phyloP scores from a whole-genome alignment of 2,888 invertebrate genomes.

The Lottia gigantea region DNA sequence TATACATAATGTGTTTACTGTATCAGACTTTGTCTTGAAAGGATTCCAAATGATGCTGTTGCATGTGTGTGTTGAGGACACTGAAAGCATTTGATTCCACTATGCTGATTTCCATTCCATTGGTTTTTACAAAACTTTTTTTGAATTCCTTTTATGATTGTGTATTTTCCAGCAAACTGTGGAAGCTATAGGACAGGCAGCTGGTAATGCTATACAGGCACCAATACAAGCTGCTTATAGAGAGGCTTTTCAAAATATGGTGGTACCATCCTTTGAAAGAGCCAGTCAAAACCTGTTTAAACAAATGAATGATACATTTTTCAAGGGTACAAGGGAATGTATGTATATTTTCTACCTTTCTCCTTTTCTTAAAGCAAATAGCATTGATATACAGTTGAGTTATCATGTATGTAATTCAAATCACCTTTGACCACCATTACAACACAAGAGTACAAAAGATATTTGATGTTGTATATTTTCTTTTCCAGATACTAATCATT shows the following conservation, averaged over 20 bases:
- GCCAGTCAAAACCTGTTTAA: conserved; percentile 87
- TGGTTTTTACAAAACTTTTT: neutral
- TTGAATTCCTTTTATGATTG: neutral
- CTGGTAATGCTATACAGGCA: conserved; percentile 72
- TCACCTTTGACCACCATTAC: neutral
- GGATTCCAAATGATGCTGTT: too few species aligned
- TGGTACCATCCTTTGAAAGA: conserved; percentile 86
- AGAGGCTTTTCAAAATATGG: conserved; percentile 79
- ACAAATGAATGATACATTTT: conserved; percentile 89
- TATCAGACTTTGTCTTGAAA: too few species aligned
- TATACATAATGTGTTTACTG: too few species aligned
- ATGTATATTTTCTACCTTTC: conserved; percentile 63
- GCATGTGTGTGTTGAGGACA: neutral
- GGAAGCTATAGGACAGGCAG: conserved; percentile 75
- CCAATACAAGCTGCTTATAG: conserved; percentile 80
- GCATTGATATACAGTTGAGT: too few species aligned
- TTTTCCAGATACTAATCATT: conserved; percentile 52
- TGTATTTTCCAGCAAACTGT: conserved; percentile 75
- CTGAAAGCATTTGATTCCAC: too few species aligned
- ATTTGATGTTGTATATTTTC: neutral
- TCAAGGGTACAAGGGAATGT: conserved; percentile 91
- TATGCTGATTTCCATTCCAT: too few species aligned
- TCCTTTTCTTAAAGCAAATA: too few species aligned
- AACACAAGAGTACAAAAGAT: neutral
- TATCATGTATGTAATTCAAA: too few species aligned